Evolutionary conservation across 2,888 invertebrate species (phyloP), one percentile per base, ranked within the genome.

Genomic region (Athalia circularis): DNA sequence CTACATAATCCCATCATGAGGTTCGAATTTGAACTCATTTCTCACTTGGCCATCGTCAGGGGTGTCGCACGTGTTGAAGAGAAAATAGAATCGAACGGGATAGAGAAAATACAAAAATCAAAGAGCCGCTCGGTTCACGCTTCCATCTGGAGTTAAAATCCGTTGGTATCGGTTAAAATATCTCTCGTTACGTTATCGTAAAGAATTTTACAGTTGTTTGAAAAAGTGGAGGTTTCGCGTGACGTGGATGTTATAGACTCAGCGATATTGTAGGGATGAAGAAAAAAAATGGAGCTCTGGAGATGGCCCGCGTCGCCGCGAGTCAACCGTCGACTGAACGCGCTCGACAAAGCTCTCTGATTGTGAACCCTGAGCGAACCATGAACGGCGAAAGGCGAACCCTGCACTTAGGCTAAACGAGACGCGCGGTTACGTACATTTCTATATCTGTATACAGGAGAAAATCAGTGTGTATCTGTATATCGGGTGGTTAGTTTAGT

Each of bases 281-380:
- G 29, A 9, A 47, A 29, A 45, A 45, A 8, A 59, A 11, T 45
- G 72, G 72, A 72, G 45, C 72, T 47, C 62, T 52, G 75, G 54
- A 50, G 75, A 75, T 75, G 62, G 75, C 75, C 29, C 75, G 75
- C 75, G 61, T 61, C 64, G 75, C 59, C 75, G 64, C 50, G 75
- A 74, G 72, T 64, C 75, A 75, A 64, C 15, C 62, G 47, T 64
- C 62, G 75, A 75, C 75, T 75, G 75, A 75, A 50, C 47, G 62
- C 48, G 75, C 29, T 72, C 59, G 43, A 29, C 68, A 48, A 43
- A 68, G 50, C 52, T 68, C 15, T 7, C 52, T 68, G 68, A 68
- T 9, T 9, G 52, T 29, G 52, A 54, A 29, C 65, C 65, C 65
- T 52, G 52, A 52, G 15, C 57, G 70, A 47, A 43, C 11, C 68